Base-by-base conservation (phyloP, 2,113 vertebrate species). In the Gnathonemus longibarbis region DNA sequence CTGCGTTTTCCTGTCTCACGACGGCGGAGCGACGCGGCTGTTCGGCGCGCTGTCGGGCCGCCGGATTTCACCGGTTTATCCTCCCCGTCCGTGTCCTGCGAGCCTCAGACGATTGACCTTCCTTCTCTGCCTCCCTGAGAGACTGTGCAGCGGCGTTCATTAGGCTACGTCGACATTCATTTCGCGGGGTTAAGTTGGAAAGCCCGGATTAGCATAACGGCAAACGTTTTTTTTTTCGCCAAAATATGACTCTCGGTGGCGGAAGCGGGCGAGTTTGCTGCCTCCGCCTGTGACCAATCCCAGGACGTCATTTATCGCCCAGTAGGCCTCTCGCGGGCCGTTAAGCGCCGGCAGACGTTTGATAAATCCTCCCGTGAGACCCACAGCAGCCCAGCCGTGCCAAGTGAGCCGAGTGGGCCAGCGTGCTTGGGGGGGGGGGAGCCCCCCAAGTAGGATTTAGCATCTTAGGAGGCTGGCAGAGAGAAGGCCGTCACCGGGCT, bases 321-420 rank as follows among this genome's bases (percentile, higher is more conserved):
- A 10, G 35, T 53, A 9, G 9, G 53, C 56, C 53, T 39, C 39
- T 88, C 39, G 7, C 27, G 13, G 85, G 48, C n/a, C 31, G 39
- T 17, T 45, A 62, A 88, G 24, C 39, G 39, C 56, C 87, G 58
- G 87, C 87, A 66, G 53, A 88, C 19, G 53, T 66, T 88, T 88
- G 39, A 66, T 62, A 62, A 62, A 39, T 66, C 87, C 21, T 42
- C 87, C 84, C 10, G 27, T 62, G 87, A 62, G 87, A 88, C 8
- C 15, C 31, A n/a, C 8, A 31, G 49, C 85, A 56, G 50, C 85
- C 27, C 84, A 87, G 48, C 27, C 45, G 19, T 39, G 19, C 31
- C 74, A 83, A 56, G 35, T 35, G 21, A 17, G 21, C 49, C 3
- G 35, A 35, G 42, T 8, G 15, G 53, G 45, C 88, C 89, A 84